Base-by-base conservation (phyloP, 2,797 vertebrate genomes). In the Pangasius mekongensis region DNA sequence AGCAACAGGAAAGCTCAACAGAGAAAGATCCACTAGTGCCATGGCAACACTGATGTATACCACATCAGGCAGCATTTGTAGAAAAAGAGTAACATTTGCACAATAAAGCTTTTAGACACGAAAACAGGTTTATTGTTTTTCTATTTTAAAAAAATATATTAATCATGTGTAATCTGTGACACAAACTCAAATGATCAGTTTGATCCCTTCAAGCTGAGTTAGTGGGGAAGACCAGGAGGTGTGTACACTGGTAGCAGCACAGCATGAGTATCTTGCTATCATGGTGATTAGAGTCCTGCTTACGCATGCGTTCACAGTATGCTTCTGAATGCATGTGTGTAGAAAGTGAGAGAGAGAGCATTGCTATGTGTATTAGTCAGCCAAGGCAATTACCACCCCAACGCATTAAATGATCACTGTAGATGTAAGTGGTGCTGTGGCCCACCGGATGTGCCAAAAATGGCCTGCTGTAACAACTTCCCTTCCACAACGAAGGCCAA, bases 401-500 rank as follows among this genome's bases (percentile, higher is more conserved):
- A 89, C 90, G 89, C 92, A 92, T 92, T 93, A 93, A 93, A 91
- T 93, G 92, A 93, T 93, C 89, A 92, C 91, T 89, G 87, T 93
- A 91, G 91, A 89, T 87, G 90, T 93, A 95, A 94, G 93, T 92
- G 90, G 89, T 89, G 92, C 86, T 92, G 69, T 91, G 92, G 90
- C 92, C 83, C 27, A 89, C 85, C 91, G 89, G 91, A 92, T 92
- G 91, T 87, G 90, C 90, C 90, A 91, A 90, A 93, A 92, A 90
- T 62, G 89, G 88, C 86, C 88, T 71, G 87, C 80, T 90, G 86
- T 89, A 91, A 82, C 90, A 83, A 87, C 85, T 89, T 91, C 89
- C 87, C 86, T 76, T 83, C 88, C 80, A 84, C 62, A 90, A 86
- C 62, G 77, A 86, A 85, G 86, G 86, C 87, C 87, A 80, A 92